Evolutionary conservation across 2,797 vertebrate genomes (phyloP), one percentile per base, ranked within the genome.

Genomic region (Steatocranus sp.): DNA sequence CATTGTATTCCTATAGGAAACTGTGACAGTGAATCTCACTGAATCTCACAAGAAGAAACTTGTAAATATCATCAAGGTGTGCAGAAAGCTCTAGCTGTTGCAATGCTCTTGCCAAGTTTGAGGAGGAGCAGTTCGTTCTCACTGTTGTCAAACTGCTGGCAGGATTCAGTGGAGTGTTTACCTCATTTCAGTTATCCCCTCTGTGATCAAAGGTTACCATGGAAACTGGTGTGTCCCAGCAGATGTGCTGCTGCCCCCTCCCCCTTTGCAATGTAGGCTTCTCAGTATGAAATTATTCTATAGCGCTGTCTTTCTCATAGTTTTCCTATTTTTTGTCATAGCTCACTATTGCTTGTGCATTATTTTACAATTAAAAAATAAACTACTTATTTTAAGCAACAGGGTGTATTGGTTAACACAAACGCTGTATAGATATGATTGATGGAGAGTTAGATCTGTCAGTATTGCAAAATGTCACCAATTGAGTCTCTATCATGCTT

Each of bases 201-300:
- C 88, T 92, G 83, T 90, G 88, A 95, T 94, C 90, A 91, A 79
- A 88, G 17, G 95, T 96, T 94, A 90, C 96, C 94, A 96, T 96
- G 93, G 96, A 94, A 96, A 96, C 96, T 87, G 87, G 81, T 80
- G 84, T 92, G 84, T 90, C 92, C 91, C 92, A 83, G 79, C 86
- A 89, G 87, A 91, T 83, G 78, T 85, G 54, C 83, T 68, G 30
- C 84, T 93, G 80, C 83, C 89, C 87, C 80, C 80, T 75, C 83
- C 61, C 68, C 80, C 79, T 30, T 70, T 20, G 41, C 70, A 88
- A 81, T 90, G 79, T 83, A 78, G 87, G 84, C 87, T 87, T 81
- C 90, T 86, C 89, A 61, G 61, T 14, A 75, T 75, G 48, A 48
- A 68, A 73, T 83, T 80, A 46, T 80, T 89, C 43, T 38, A 7